Percentiles rank a stretch among this genome's conserved stretches.
phyloP scores from a whole-genome alignment of 1,140 invertebrate genomes.

The Ganaspis sp. region DNA sequence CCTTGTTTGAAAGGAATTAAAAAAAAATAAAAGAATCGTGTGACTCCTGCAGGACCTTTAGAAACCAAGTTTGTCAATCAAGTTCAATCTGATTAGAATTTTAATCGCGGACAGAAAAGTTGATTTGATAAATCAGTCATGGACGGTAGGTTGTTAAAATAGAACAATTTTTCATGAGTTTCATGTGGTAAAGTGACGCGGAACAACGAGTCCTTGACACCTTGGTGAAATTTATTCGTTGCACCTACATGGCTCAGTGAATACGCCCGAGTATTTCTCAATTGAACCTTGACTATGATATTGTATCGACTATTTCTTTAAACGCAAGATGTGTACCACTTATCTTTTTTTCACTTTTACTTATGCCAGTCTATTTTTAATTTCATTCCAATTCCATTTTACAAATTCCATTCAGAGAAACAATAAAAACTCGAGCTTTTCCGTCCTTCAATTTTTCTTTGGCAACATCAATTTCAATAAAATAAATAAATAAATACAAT shows the following conservation, averaged over 20 bases:
- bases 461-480: too few relatives aligned
- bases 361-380: neutral
- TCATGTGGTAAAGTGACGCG: neutral
- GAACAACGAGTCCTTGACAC: constrained; percentile 36
- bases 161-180: neutral
- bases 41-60: too few relatives aligned
- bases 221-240: constrained; percentile 33
- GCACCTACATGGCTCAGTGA: constrained; percentile 7
- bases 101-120: neutral
- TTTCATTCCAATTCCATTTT: neutral
- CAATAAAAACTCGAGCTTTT: too few relatives aligned
- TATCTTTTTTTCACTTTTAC: neutral
- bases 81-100: neutral
- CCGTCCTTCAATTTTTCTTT: too few relatives aligned
- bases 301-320: constrained; percentile 20
- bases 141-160: neutral
- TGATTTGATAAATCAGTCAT: constrained; percentile 2
- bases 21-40: too few relatives aligned
- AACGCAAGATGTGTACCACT: constrained; percentile 21
- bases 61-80: neutral
- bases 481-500: too few relatives aligned
- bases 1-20: too few relatives aligned
- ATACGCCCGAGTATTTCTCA: constrained; percentile 25
- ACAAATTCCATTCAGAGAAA: neutral
- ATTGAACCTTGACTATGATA: constrained; percentile 33